Percentiles rank a stretch among this genome's conserved stretches.
Conservation (phyloP, 2,797 vertebrate genomes). For the Capromys pilorides region DNA sequence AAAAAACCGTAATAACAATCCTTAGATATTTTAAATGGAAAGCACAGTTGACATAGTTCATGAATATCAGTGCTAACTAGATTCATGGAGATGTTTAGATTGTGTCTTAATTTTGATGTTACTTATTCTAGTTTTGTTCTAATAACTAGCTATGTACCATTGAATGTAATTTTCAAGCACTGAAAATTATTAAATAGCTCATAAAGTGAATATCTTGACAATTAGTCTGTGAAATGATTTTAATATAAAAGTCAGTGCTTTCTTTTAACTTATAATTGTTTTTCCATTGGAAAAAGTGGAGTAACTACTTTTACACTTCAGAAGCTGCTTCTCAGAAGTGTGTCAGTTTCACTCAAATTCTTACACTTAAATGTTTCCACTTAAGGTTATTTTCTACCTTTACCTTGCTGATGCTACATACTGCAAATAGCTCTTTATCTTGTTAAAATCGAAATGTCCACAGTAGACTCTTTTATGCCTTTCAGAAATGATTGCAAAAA, state of each 20-base stretch:
- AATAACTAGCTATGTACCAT: not conserved
- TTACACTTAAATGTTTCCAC: slow-evolving; percentile 32
- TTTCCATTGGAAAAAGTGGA: not conserved
- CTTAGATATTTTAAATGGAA: not conserved
- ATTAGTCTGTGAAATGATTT: not conserved
- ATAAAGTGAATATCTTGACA: not conserved
- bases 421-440: slow-evolving; percentile 50
- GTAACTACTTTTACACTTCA: slow-evolving; percentile 55
- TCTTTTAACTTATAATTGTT: not conserved
- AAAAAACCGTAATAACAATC: not conserved
- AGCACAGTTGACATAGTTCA: not conserved
- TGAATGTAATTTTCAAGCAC: not conserved
- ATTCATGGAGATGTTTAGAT: not conserved
- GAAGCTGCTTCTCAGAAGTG: slow-evolving; percentile 32
- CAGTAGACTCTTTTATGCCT: slow-evolving; percentile 47
- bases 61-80: not conserved
- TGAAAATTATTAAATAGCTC: slow-evolving; percentile 5
- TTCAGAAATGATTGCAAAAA: slow-evolving; percentile 58
- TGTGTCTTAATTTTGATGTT: not conserved
- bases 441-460: slow-evolving; percentile 61
- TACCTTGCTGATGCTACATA: slow-evolving; percentile 34
- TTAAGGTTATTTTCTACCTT: slow-evolving; percentile 53
- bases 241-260: not conserved
- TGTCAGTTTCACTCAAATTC: slow-evolving; percentile 14
- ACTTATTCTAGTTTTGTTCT: not conserved